Evolutionary conservation across 2,888 invertebrate species (phyloP), one percentile per base, ranked within the genome.

Genomic region (Apamea monoglypha): DNA sequence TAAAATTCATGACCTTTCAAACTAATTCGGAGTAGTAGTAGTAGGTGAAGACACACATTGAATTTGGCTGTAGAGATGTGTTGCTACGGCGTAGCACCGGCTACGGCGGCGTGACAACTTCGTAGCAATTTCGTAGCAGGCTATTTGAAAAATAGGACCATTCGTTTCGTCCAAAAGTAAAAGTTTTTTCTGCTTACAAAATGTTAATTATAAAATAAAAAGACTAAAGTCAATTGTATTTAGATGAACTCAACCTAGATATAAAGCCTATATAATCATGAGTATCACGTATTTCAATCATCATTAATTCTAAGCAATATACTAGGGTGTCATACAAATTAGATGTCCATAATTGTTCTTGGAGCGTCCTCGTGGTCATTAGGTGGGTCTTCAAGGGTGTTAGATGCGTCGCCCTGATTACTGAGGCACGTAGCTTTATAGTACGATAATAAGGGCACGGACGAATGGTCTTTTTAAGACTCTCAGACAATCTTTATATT

Each of bases 381-480:
- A 59, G 32, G 36, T 16, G 40, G 47, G 73, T 79, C 67, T 36
- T 63, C 40, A 47, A 32, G 67, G 59, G 47, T 77, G 36, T 77
- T 44, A 78, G 40, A 73, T 66, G 32, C 16, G 71, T 53, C 50
- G n/a, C 36, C 12, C 64, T 78, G 76, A 75, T 81, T 78, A 79
- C 75, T n/a, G 40, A 53, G 61, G 40, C 71, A 78, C 78, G 47
- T 74, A 78, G 44, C 67, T 78, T 82, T 78, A 59, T 75, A 56
- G 29, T 50, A 64, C 36, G 56, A 78, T 75, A 79, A 80, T 76
- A 85, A 76, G 29, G 29, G 40, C 63, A 40, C 16, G 16, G 44
- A 74, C 63, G 25, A 69, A 74, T 68, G 25, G 61, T 74, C n/a
- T 83, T 81, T 71, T 71, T 56, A 80, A 80, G 40, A 67, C 59